phyloP scores from a whole-genome alignment of 2,797 vertebrate species.

The Amazona finschi region DNA sequence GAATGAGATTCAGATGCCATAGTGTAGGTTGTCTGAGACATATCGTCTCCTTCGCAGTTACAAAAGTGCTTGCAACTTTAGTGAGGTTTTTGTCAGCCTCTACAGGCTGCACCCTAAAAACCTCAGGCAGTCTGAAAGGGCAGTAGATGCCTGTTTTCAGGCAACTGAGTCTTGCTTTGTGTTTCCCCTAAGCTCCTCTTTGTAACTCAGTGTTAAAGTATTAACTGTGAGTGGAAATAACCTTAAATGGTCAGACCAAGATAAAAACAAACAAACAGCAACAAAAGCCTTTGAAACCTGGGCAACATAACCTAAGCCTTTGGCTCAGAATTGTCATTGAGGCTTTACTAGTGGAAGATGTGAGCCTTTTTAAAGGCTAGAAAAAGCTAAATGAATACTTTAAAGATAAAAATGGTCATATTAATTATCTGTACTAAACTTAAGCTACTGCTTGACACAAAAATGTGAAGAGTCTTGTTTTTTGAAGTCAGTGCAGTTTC shows the following conservation, averaged over 20 bases:
- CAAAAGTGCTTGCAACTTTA: neutral
- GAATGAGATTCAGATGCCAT: neutral
- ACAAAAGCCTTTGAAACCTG: neutral
- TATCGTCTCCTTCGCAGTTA: neutral
- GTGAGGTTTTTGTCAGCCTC: neutral
- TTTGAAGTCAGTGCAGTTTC: neutral
- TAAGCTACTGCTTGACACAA: neutral
- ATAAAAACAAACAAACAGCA: neutral
- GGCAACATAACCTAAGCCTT: accelerated
- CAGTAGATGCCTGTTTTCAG: neutral
- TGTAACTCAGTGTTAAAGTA: neutral
- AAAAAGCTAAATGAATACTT: neutral
- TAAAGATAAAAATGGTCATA: neutral
- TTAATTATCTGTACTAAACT: neutral
- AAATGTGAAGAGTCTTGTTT: neutral
- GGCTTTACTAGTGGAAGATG: neutral
- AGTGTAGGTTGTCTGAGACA: neutral
- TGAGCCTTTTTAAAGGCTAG: neutral
- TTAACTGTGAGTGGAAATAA: neutral
- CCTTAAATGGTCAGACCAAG: neutral
- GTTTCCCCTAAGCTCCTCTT: neutral
- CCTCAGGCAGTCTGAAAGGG: neutral
- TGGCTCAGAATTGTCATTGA: neutral
- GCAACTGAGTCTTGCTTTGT: neutral
- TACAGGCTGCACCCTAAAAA: neutral